Evolutionary conservation across 2,888 invertebrate species (phyloP).

Genomic region (Leptinotarsa juncta): DNA sequence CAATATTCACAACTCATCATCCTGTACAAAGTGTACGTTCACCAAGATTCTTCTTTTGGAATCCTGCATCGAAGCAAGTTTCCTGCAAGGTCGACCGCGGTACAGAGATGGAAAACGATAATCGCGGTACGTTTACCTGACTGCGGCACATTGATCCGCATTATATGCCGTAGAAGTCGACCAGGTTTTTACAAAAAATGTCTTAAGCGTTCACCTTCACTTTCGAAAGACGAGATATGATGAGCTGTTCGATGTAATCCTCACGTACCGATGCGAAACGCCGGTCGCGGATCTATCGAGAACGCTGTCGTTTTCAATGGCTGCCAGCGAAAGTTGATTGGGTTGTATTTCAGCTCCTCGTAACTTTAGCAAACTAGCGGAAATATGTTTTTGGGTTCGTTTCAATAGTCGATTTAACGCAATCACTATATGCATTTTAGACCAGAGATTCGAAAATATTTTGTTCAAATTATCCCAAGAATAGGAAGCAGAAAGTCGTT

Average conservation of each 20-base stretch:
- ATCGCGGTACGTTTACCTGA: conserved; percentile 53
- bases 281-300: background rate
- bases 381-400: too few species aligned
- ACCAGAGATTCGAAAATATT: too few species aligned
- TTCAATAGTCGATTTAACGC: too few species aligned
- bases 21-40: background rate
- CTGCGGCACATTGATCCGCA: conserved; percentile 54
- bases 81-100: conserved; percentile 51
- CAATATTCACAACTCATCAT: background rate
- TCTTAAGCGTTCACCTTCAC: conserved; percentile 41
- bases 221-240: conserved; percentile 41
- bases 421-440: too few species aligned
- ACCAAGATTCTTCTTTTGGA: conserved; percentile 26
- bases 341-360: background rate
- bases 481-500: too few species aligned
- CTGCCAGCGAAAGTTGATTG: background rate
- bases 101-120: conserved; percentile 48
- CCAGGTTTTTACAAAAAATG: conserved; percentile 38
- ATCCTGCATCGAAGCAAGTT: conserved; percentile 48
- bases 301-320: conserved; percentile 9
- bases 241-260: conserved; percentile 26
- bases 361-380: too few species aligned
- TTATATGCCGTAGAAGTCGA: conserved; percentile 39
- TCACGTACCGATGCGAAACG: conserved; percentile 10
- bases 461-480: too few species aligned